Conservation (phyloP, 2,888 invertebrate species). For the Leptinotarsa tumamoca region DNA sequence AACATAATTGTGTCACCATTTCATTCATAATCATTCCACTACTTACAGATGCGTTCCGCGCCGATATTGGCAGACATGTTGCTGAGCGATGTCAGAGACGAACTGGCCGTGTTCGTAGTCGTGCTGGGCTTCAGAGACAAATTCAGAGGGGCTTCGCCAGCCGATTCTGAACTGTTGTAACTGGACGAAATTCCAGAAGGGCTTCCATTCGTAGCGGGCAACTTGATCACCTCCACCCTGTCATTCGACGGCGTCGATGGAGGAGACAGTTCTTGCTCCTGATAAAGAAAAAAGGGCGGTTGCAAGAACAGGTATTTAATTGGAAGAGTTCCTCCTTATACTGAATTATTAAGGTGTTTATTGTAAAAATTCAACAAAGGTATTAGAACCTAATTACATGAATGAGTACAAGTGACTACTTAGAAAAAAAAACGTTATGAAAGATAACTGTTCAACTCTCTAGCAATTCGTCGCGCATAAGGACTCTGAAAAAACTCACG, state of each 20-base stretch:
- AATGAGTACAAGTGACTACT: no score
- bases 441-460: no score
- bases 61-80: constrained; percentile 69
- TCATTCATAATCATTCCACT: constrained; percentile 3
- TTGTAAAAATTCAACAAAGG: no score
- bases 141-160: constrained; percentile 83
- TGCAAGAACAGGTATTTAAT: no score
- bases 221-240: constrained; percentile 85
- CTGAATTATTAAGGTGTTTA: no score
- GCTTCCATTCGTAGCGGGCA: constrained; percentile 75
- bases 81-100: constrained; percentile 72
- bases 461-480: neutral
- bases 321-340: no score
- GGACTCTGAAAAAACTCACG: constrained; percentile 52
- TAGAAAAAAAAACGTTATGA: no score
- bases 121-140: constrained; percentile 81
- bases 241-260: constrained; percentile 68
- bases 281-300: no score
- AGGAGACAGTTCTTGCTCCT: constrained; percentile 59
- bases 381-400: no score
- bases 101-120: constrained; percentile 62
- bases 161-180: constrained; percentile 66
- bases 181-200: constrained; percentile 60
- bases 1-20: neutral
- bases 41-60: constrained; percentile 71